Evolutionary conservation across 2,113 vertebrate genomes (phyloP), one percentile per base, ranked within the genome.

Genomic region (Sinocyclocheilus anshuiensis): DNA sequence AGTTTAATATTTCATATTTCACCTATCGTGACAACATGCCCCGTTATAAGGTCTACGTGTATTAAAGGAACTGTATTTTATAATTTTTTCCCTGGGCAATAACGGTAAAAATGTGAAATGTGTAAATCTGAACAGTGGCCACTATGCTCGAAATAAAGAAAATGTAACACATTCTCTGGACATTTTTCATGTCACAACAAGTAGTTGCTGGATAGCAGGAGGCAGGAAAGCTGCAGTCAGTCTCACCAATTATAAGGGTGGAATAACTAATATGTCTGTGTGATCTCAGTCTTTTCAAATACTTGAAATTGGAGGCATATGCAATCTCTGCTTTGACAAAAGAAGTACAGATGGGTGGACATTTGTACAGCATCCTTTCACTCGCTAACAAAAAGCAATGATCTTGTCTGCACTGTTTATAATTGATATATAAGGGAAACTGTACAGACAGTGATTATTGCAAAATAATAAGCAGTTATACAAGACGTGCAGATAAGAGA

Each of bases 161-260:
- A 48, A 48, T 48, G 10, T 48, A 13, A 6, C 50, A 6, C 50
- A 53, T 50, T 29, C 1, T 0, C 75, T 18, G 7, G 45, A 29
- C 75, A 76, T 76, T 50, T 48, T 76, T 22, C 39, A 48, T 75
- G 42, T 75, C 74, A 76, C 74, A 50, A 50, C 74, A 76, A 76
- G 42, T 48, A 7, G 48, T 48, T 13, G n/a, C 42, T 76, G 45
- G n/a, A 76, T 48, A 7, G 18, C 24, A 48, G 74, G n/a, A 48
- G n/a, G 42, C 39, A 48, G 1, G 42, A 24, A 76, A 13, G n/a
- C 74, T 48, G 33, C 12, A 15, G 39, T 76, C 42, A 50, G 69
- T 76, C 39, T 50, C 74, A 76, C 42, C 42, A 76, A 76, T 76
- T 50, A 50, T 20, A 6, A 50, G 13, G 22, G 12, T 26, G 74